Evolutionary conservation across 2,888 invertebrate species (phyloP).

Genomic region (Diabrotica balteata): DNA sequence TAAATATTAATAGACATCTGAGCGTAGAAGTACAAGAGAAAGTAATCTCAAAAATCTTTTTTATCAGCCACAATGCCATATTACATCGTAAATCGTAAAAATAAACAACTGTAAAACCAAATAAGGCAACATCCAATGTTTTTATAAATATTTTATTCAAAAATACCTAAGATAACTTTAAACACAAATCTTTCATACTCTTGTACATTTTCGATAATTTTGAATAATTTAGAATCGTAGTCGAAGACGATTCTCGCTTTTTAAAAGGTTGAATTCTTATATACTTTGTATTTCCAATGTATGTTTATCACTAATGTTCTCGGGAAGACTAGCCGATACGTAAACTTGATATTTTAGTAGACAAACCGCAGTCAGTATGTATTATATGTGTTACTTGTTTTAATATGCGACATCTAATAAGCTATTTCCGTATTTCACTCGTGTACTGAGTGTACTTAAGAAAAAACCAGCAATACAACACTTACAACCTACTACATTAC

Average conservation of each 20-base stretch:
- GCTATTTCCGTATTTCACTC: slow-evolving; percentile 25
- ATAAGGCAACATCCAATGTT: slow-evolving; percentile 35
- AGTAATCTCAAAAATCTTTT: slow-evolving; percentile 23
- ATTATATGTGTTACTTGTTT: slow-evolving; percentile 25
- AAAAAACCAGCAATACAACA: neutral
- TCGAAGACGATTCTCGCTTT: slow-evolving; percentile 29
- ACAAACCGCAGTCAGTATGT: slow-evolving; percentile 32
- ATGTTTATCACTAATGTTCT: slow-evolving; percentile 18
- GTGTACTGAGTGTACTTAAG: neutral
- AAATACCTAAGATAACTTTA: slow-evolving; percentile 36
- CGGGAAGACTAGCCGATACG: slow-evolving; percentile 26
- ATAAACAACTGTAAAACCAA: slow-evolving; percentile 35
- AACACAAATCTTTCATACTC: slow-evolving; percentile 35
- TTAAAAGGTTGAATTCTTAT: slow-evolving; percentile 30
- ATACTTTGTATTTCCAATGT: slow-evolving; percentile 15
- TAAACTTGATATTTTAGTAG: slow-evolving; percentile 35
- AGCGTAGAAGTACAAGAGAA: slow-evolving; percentile 11
- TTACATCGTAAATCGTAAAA: slow-evolving; percentile 29
- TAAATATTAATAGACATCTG: slow-evolving; percentile 13
- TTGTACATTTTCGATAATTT: slow-evolving; percentile 36
- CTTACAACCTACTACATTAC: too few species aligned
- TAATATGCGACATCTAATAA: slow-evolving; percentile 22
- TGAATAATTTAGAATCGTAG: slow-evolving; percentile 32
- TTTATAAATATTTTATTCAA: slow-evolving; percentile 36
- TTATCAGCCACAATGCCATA: slow-evolving; percentile 21